These are phyloP conservation scores for Epinotia nisella DNA, from an alignment of 2,888 invertebrate genomes.

Conservation along the genomic window DNA sequence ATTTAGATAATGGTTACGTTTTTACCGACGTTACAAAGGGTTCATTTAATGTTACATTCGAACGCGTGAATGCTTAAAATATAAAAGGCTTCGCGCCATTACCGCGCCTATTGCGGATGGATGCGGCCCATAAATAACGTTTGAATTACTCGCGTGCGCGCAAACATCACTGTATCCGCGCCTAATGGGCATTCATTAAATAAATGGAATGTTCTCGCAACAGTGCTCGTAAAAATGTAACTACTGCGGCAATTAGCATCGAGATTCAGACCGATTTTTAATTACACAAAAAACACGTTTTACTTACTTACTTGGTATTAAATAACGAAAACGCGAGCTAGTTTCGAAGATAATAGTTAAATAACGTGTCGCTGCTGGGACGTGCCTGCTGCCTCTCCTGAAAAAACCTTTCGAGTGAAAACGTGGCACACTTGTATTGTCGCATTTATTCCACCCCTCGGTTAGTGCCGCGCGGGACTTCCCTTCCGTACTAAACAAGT, in stretches of 20 bases:
- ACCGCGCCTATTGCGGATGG: constrained; percentile 31
- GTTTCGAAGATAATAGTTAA: background rate
- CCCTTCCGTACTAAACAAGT: background rate
- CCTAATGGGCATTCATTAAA: constrained; percentile 26
- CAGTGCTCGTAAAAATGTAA: constrained; percentile 12
- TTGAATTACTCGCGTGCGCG: constrained; percentile 19
- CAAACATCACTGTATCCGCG: constrained; percentile 14
- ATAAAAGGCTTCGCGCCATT: constrained; percentile 34
- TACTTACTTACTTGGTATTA: background rate
- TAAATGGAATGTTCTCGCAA: constrained; percentile 15
- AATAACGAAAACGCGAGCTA: background rate
- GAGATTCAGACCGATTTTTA: background rate
- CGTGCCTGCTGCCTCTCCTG: background rate
- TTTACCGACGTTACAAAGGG: constrained; percentile 34
- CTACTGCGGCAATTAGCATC: constrained; percentile 19
- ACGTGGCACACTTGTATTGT: constrained; percentile 16
- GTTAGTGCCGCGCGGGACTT: background rate
- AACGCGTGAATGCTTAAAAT: constrained; percentile 34
- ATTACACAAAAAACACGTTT: background rate
- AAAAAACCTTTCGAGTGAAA: constrained; percentile 11
- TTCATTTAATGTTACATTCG: constrained; percentile 35
- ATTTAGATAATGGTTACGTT: constrained; percentile 31
- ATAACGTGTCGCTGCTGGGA: background rate
- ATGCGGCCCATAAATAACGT: constrained; percentile 22
- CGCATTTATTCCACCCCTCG: background rate